Evolutionary conservation across 2,888 invertebrate species (phyloP).

Genomic region (Andricus curvator): DNA sequence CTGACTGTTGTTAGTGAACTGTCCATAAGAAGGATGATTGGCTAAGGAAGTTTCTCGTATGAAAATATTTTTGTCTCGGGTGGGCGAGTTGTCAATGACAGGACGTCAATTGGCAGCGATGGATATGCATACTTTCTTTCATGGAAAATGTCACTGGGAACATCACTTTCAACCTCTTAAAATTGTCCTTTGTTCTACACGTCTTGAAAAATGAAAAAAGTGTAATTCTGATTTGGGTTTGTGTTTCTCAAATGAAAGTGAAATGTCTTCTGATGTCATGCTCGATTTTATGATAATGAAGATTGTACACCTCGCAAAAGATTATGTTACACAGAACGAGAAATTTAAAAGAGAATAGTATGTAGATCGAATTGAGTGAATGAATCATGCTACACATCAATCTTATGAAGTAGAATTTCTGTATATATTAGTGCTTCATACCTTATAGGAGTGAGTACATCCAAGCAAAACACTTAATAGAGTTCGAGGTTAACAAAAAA

Average conservation of each 20-base stretch:
- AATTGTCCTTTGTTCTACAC: not conserved
- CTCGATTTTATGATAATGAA: conserved; percentile 2
- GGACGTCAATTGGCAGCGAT: conserved; percentile 20
- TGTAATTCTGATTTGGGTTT: not conserved
- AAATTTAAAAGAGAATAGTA: not conserved
- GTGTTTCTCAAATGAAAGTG: not conserved
- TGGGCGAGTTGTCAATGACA: conserved; percentile 26
- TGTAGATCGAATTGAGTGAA: not conserved
- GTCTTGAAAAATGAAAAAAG: not conserved
- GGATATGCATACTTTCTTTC: conserved; percentile 15
- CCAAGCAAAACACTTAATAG: not conserved
- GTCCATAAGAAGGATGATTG: conserved; percentile 28
- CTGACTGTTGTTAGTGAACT: conserved; percentile 25
- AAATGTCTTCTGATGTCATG: not conserved
- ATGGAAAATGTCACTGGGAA: conserved; percentile 19
- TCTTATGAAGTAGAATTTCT: not conserved
- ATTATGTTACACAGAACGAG: not conserved
- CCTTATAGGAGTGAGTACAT: not conserved
- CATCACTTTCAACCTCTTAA: conserved; percentile 14
- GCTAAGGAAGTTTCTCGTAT: not conserved
- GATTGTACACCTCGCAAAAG: not conserved
- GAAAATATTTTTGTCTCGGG: conserved; percentile 7
- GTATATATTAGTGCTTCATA: not conserved
- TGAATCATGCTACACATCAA: not conserved
- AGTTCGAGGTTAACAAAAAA: not conserved